These are phyloP conservation scores for Malurus melanocephalus DNA, from an alignment of 2,113 vertebrate genomes.

Conservation along the genomic window DNA sequence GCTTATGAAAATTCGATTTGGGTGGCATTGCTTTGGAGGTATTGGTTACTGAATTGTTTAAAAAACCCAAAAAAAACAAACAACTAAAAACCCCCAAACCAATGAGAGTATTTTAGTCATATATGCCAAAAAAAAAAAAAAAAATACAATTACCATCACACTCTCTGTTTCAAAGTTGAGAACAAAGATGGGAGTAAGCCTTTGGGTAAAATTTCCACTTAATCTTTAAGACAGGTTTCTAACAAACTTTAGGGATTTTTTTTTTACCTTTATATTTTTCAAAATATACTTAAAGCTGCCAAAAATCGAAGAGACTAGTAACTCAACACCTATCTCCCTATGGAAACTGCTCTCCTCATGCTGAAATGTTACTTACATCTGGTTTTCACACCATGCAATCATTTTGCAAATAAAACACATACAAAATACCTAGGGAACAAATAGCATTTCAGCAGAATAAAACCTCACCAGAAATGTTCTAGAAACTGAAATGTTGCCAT, in stretches of 20 bases:
- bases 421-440: not conserved
- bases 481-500: not conserved
- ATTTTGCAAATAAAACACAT: not conserved
- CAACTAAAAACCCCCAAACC: fast-evolving
- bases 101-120: not conserved
- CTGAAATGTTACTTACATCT: not conserved
- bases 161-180: not conserved
- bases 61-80: not conserved
- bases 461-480: not conserved
- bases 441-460: not conserved
- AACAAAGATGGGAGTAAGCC: not conserved
- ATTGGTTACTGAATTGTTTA: not conserved
- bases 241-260: not conserved
- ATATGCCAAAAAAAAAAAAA: not conserved
- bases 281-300: not conserved
- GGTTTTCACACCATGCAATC: not conserved
- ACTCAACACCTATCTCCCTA: not conserved
- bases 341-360: not conserved
- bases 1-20: not conserved
- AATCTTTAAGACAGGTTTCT: not conserved
- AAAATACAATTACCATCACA: not conserved
- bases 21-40: not conserved
- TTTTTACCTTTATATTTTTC: not conserved
- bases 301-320: not conserved
- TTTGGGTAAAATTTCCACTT: not conserved